Evolutionary conservation across 2,113 vertebrate species (phyloP).

Genomic region (Coptodon rendalli): DNA sequence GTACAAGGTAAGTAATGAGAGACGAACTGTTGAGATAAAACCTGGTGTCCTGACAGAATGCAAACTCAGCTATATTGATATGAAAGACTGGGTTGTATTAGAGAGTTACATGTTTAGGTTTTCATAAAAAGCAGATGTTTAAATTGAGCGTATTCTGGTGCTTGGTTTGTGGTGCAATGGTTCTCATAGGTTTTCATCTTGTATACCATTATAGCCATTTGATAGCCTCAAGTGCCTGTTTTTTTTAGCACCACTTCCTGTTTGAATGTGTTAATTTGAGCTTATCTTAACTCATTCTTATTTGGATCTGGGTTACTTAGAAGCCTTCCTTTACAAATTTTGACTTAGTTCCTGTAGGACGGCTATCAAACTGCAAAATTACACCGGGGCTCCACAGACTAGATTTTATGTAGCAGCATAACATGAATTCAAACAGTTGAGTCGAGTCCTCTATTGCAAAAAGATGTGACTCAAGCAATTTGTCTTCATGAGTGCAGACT

Average conservation of each 20-base stretch:
- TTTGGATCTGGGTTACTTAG: neutral
- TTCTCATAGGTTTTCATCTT: neutral
- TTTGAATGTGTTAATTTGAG: neutral
- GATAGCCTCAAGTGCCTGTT: neutral
- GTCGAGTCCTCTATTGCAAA: neutral
- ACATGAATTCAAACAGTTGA: neutral
- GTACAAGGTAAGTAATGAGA: constrained; percentile 72
- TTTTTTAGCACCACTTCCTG: neutral
- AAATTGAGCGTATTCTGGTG: neutral
- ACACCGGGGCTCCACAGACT: neutral
- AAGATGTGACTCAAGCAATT: fast-evolving
- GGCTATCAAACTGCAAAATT: neutral
- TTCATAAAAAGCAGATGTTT: neutral
- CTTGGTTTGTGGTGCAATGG: neutral
- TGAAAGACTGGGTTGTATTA: neutral
- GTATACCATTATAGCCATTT: neutral
- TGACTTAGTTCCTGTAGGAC: neutral
- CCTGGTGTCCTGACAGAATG: neutral
- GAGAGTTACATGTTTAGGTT: fast-evolving
- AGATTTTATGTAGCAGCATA: neutral
- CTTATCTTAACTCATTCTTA: neutral
- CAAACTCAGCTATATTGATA: neutral
- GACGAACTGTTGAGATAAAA: neutral
- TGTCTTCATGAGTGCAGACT: neutral
- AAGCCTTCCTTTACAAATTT: neutral